Conservation (phyloP, 1,140 invertebrate species). For the Euwallacea similis region DNA sequence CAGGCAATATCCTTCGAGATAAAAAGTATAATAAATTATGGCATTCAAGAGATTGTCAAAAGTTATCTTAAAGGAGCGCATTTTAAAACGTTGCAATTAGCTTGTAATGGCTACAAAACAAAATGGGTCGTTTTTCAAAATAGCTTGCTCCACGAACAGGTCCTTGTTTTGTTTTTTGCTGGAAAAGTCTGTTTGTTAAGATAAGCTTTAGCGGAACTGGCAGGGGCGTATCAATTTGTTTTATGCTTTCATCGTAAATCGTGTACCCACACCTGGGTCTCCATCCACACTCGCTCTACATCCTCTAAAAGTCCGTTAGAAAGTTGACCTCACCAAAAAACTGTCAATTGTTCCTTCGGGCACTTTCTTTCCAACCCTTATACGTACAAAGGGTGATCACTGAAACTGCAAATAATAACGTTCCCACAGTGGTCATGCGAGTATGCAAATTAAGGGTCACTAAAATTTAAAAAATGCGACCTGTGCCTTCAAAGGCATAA, state of each 20-base stretch:
- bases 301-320: constrained; percentile 13
- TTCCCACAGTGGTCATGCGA: constrained; percentile 42
- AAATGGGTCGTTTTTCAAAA: constrained; percentile 55
- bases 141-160: constrained; percentile 44
- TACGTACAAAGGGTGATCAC: background rate
- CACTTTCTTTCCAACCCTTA: no score
- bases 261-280: no score
- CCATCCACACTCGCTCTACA: no score
- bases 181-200: constrained; percentile 16
- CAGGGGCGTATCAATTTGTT: background rate
- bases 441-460: constrained; percentile 44
- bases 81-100: constrained; percentile 54
- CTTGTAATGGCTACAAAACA: constrained; percentile 51
- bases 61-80: constrained; percentile 47
- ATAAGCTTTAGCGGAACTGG: constrained; percentile 17
- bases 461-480: constrained; percentile 33
- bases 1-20: constrained; percentile 36
- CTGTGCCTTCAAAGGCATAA: background rate
- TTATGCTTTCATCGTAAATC: background rate
- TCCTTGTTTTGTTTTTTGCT: constrained; percentile 26
- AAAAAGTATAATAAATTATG: constrained; percentile 48
- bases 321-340: constrained; percentile 8
- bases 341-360: no score
- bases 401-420: background rate
- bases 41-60: constrained; percentile 49